Evolutionary conservation across 2,113 vertebrate species (phyloP).

Genomic region (Ptilonorhynchus violaceus): DNA sequence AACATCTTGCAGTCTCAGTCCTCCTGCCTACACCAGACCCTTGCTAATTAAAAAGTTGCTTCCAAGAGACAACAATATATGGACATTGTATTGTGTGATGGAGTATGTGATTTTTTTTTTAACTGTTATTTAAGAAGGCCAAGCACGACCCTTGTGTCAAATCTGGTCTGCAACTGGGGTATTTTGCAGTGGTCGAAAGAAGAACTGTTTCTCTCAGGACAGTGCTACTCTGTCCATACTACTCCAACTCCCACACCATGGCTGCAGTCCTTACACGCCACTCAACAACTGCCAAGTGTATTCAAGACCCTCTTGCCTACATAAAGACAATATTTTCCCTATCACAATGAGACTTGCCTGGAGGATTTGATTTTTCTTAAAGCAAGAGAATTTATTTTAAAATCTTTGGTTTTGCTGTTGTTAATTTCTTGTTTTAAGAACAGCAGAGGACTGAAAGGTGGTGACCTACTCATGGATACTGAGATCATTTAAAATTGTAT

Average conservation of each 20-base stretch:
- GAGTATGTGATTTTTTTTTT: neutral
- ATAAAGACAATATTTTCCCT: neutral
- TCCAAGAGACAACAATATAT: neutral
- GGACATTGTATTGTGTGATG: neutral
- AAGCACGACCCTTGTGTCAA: neutral
- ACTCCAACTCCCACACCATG: neutral
- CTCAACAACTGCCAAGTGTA: rapidly evolving
- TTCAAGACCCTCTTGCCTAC: neutral
- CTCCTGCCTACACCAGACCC: neutral
- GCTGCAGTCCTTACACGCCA: neutral
- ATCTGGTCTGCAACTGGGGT: neutral
- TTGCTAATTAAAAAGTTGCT: neutral
- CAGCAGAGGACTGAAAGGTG: neutral
- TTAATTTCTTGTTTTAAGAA: neutral
- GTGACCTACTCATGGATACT: neutral
- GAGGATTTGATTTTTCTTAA: neutral
- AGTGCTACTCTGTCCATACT: neutral
- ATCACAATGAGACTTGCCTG: neutral
- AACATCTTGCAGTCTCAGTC: neutral
- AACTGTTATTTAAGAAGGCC: neutral
- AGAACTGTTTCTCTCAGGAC: neutral
- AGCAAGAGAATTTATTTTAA: neutral
- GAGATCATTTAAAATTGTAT: neutral
- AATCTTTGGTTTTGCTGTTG: neutral
- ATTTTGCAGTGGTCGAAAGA: neutral